A percentile compares a stretch with the other conserved stretches of the same genome.
Evolutionary conservation across 2,888 invertebrate genomes (phyloP).

Genomic region (Cataglyphis rosenhaueri): DNA sequence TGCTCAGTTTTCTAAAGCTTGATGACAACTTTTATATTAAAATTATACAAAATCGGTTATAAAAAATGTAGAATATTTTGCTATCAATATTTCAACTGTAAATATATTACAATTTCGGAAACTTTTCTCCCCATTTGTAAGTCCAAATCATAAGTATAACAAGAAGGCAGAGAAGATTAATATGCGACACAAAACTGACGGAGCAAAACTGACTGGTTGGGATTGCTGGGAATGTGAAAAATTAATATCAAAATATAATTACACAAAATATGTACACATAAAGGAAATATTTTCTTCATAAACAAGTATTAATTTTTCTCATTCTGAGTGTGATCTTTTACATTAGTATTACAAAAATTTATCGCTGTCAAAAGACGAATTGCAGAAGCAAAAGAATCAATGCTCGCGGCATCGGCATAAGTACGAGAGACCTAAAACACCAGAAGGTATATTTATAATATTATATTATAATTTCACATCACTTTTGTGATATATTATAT

Average conservation of each 20-base stretch:
- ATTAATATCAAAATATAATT: too few relatives aligned
- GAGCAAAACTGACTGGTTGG: too few relatives aligned
- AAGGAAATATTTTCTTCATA: background rate
- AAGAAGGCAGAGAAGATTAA: background rate
- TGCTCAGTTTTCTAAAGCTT: background rate
- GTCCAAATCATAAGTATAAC: background rate
- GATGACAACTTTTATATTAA: conserved; percentile 5
- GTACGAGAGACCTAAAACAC: conserved; percentile 81
- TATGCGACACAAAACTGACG: background rate
- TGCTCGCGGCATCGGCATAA: conserved; percentile 86
- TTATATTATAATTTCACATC: background rate
- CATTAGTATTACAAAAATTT: conserved; percentile 63
- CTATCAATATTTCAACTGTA: conserved; percentile 7
- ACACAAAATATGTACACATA: too few relatives aligned
- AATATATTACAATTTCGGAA: conserved; percentile 5
- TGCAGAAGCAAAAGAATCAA: conserved; percentile 83
- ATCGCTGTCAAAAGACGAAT: conserved; percentile 82
- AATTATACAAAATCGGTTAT: background rate
- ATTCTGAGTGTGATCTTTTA: background rate
- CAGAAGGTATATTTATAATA: conserved; percentile 78
- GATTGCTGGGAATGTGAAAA: too few relatives aligned
- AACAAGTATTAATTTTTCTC: background rate
- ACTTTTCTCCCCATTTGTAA: background rate
- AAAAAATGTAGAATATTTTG: background rate
- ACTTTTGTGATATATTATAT: conserved; percentile 13